These are phyloP conservation scores for Pagetopsis macropterus DNA, from an alignment of 2,797 vertebrate genomes.

Conservation along the genomic window DNA sequence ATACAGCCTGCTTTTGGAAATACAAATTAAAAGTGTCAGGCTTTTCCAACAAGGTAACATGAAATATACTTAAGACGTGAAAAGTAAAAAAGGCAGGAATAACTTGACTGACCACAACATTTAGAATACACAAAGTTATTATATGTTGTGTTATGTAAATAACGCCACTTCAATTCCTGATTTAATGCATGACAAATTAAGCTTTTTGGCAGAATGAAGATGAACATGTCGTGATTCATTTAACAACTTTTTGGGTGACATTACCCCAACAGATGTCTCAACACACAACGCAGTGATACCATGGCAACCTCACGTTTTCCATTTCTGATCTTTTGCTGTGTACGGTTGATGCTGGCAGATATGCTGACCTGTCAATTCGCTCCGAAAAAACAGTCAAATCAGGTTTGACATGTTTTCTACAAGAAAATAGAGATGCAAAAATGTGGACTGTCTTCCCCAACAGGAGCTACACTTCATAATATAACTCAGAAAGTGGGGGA, in stretches of 20 bases:
- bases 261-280: slow-evolving; percentile 55
- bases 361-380: slow-evolving; percentile 27
- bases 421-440: neutral
- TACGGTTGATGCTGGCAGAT: slow-evolving; percentile 17
- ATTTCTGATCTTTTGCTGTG: slow-evolving; percentile 12
- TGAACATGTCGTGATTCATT: slow-evolving; percentile 12
- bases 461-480: slow-evolving; percentile 65
- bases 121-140: too few species aligned
- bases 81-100: too few species aligned
- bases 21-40: too few species aligned
- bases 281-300: slow-evolving; percentile 20
- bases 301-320: slow-evolving; percentile 63
- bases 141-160: too few species aligned
- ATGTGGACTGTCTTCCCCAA: slow-evolving; percentile 12
- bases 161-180: neutral
- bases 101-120: too few species aligned
- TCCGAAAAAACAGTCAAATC: slow-evolving; percentile 25
- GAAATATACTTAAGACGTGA: too few species aligned
- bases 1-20: too few species aligned
- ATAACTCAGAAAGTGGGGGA: slow-evolving; percentile 74
- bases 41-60: too few species aligned
- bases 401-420: slow-evolving; percentile 21
- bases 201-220: slow-evolving; percentile 2
- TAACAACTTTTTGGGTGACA: slow-evolving; percentile 25
- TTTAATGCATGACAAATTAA: neutral